phyloP scores from a whole-genome alignment of 2,797 vertebrate species.

The Kryptopterus vitreolus region DNA sequence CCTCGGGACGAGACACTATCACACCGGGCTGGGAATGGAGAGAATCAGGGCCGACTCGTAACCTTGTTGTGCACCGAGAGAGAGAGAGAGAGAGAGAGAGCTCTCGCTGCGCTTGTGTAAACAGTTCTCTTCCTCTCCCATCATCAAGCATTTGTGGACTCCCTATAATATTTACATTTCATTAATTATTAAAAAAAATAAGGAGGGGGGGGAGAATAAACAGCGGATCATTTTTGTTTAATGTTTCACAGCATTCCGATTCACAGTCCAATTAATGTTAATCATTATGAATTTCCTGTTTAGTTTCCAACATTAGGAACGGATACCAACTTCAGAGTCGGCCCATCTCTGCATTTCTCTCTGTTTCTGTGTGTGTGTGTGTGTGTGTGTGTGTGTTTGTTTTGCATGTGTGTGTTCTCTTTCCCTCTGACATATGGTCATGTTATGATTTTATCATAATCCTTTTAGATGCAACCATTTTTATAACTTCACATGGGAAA shows the following conservation, averaged over 20 bases:
- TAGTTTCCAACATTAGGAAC: conserved; percentile 78
- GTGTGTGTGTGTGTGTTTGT: conserved; percentile 7
- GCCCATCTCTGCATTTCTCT: conserved; percentile 29
- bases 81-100: no score
- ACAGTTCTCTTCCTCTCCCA: conserved; percentile 87
- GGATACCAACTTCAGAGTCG: conserved; percentile 46
- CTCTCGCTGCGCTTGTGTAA: conserved; percentile 83
- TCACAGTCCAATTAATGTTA: conserved; percentile 88
- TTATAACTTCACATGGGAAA: not conserved
- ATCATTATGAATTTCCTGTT: conserved; percentile 88
- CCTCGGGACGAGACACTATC: conserved; percentile 81
- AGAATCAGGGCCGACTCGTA: conserved; percentile 80
- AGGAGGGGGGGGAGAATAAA: conserved; percentile 75
- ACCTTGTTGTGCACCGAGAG: conserved; percentile 80
- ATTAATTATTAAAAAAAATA: conserved; percentile 91
- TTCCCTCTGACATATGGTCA: conserved; percentile 61
- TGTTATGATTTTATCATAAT: conserved; percentile 77
- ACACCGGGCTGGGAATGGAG: conserved; percentile 81
- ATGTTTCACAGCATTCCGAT: conserved; percentile 87
- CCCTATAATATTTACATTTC: conserved; percentile 91
- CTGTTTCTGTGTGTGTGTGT: conserved; percentile 21
- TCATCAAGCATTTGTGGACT: conserved; percentile 80
- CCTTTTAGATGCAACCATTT: conserved; percentile 75
- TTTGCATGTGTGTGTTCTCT: not conserved
- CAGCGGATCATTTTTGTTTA: conserved; percentile 90